Evolutionary conservation across 2,113 vertebrate genomes (phyloP).

Genomic region (Anoplopoma fimbria): DNA sequence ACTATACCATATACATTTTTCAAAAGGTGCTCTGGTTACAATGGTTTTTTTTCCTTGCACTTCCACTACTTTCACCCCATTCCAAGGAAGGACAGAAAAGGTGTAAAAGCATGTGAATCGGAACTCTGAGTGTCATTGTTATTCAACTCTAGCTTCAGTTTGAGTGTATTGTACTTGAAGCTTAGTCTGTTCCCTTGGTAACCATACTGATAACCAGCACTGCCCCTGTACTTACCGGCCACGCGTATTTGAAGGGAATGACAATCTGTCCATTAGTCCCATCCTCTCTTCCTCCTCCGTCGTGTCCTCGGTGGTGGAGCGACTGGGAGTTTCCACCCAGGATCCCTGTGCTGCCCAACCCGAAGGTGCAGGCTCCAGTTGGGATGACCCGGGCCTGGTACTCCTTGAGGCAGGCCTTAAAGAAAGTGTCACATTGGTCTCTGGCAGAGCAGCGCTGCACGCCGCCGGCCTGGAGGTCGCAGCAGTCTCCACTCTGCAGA

Average conservation of each 20-base stretch:
- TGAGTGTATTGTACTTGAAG: slow-evolving; percentile 70
- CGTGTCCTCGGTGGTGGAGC: slow-evolving; percentile 67
- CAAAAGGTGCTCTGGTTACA: neutral
- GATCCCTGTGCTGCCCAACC: slow-evolving; percentile 77
- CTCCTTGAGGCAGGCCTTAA: slow-evolving; percentile 87
- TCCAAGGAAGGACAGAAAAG: neutral
- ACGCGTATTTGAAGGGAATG: slow-evolving; percentile 86
- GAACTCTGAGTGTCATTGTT: slow-evolving; percentile 61
- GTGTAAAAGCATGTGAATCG: slow-evolving; percentile 30
- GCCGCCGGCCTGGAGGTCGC: slow-evolving; percentile 74
- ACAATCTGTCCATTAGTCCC: slow-evolving; percentile 75
- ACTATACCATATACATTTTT: neutral
- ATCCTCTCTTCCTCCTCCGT: slow-evolving; percentile 67
- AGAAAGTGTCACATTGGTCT: slow-evolving; percentile 85
- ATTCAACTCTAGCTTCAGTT: slow-evolving; percentile 65
- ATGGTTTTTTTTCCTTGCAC: neutral
- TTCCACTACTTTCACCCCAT: neutral
- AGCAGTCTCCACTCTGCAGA: slow-evolving; percentile 84
- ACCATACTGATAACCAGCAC: slow-evolving; percentile 64
- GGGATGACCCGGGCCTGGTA: slow-evolving; percentile 84
- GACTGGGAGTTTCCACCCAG: slow-evolving; percentile 84
- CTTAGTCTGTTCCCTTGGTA: slow-evolving; percentile 73
- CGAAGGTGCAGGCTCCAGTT: slow-evolving; percentile 83
- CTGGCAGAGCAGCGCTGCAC: slow-evolving; percentile 75
- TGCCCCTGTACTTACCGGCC: slow-evolving; percentile 84